A percentile compares a stretch with the other conserved stretches of the same genome.
These are phyloP conservation scores for Dimorphilus gyrociliatus DNA, from an alignment of 2,888 invertebrate genomes.

Conservation along the genomic window DNA sequence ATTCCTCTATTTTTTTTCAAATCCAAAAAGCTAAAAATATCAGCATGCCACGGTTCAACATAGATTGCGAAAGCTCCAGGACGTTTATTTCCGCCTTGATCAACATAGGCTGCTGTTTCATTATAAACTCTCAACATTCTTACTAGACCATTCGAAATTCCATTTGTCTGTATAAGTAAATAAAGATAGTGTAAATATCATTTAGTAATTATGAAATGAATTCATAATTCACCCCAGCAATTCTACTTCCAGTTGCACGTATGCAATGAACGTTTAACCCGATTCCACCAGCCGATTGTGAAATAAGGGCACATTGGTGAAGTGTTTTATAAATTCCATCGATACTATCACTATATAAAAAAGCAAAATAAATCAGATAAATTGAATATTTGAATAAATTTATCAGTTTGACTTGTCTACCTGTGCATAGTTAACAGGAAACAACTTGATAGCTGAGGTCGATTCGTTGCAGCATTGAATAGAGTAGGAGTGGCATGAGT, in stretches of 20 bases:
- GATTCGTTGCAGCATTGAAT: constrained; percentile 78
- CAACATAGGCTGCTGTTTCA: constrained; percentile 82
- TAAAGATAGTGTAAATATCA: not conserved
- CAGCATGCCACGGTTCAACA: constrained; percentile 96
- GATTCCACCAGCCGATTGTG: constrained; percentile 91
- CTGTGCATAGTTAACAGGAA: constrained; percentile 81
- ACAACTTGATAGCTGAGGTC: constrained; percentile 85
- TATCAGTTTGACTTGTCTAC: too few species aligned
- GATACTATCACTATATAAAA: constrained; percentile 75
- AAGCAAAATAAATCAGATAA: too few species aligned
- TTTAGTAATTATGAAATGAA: not conserved
- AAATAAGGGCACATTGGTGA: constrained; percentile 80
- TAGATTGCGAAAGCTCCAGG: constrained; percentile 96
- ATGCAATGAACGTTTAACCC: constrained; percentile 91
- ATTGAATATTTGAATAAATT: too few species aligned
- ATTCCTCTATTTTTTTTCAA: constrained; percentile 79
- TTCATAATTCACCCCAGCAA: constrained; percentile 50
- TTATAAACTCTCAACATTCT: constrained; percentile 86
- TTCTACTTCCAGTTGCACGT: constrained; percentile 71
- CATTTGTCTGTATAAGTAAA: constrained; percentile 50
- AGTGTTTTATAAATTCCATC: constrained; percentile 84
- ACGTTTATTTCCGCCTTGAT: constrained; percentile 90
- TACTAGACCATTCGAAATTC: constrained; percentile 80
- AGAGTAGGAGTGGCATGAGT: constrained; percentile 96
- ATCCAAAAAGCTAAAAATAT: constrained; percentile 84